Evolutionary conservation across 1,140 invertebrate genomes (phyloP).

Genomic region (Calliphora vicina): DNA sequence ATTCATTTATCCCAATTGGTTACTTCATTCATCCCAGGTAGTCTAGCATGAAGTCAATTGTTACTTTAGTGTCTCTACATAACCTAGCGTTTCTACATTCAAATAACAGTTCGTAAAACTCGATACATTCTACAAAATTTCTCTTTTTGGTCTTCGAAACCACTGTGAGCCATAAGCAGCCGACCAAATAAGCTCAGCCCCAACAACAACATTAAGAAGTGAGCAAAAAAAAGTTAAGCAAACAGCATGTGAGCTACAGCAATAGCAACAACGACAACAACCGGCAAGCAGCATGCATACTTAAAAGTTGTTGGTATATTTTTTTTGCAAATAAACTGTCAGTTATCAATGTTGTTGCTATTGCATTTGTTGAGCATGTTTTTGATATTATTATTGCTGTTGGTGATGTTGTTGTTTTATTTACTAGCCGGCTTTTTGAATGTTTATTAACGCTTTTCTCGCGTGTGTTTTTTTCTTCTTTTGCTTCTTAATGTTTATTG

Average conservation of each 20-base stretch:
- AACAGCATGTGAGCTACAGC: neutral
- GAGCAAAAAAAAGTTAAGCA: neutral
- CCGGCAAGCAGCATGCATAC: neutral
- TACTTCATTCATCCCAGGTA: too few species aligned
- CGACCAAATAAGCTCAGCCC: neutral
- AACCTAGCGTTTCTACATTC: too few species aligned
- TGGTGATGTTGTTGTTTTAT: too few species aligned
- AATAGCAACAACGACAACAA: neutral
- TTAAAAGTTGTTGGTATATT: neutral
- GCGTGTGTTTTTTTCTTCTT: neutral
- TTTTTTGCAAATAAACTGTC: neutral
- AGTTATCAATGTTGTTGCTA: neutral
- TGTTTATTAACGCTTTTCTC: neutral
- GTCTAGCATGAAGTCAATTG: too few species aligned
- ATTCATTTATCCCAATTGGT: too few species aligned
- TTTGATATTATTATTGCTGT: neutral
- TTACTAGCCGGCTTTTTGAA: neutral
- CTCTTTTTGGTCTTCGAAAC: too few species aligned
- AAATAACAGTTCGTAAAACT: too few species aligned
- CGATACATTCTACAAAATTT: too few species aligned
- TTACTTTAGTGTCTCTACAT: too few species aligned
- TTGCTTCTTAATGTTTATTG: neutral
- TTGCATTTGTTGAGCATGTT: neutral
- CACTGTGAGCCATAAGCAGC: too few species aligned
- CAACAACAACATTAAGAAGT: neutral